Percentiles rank a stretch among this genome's conserved stretches.
phyloP scores from a whole-genome alignment of 2,113 vertebrate genomes.

The Lepus timidus region DNA sequence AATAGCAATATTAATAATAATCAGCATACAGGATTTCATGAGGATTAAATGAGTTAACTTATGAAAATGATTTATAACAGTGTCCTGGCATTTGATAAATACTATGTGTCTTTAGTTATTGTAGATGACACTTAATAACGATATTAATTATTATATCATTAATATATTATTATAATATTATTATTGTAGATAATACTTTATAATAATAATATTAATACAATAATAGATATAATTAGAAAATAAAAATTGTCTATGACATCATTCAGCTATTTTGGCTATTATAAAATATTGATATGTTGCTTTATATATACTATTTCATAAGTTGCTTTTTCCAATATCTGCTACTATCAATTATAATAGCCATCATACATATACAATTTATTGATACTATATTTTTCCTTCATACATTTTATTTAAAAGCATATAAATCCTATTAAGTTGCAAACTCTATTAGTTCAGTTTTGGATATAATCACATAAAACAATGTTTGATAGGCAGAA shows the following conservation, averaged over 20 bases:
- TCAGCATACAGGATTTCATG: not conserved
- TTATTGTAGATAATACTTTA: not conserved
- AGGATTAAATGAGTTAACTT: slow-evolving; percentile 35
- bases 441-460: not conserved
- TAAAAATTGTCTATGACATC: not conserved
- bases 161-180: no score
- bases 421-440: not conserved
- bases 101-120: not conserved
- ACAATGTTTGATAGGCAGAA: not conserved
- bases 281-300: not conserved
- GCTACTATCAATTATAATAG: not conserved
- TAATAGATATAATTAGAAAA: slow-evolving; percentile 3
- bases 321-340: not conserved
- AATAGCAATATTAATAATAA: not conserved
- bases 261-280: not conserved
- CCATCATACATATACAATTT: not conserved
- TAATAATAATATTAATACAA: not conserved
- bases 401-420: not conserved
- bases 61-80: not conserved
- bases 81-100: not conserved
- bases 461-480: not conserved
- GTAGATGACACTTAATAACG: not conserved
- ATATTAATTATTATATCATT: no score
- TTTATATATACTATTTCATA: not conserved
- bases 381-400: not conserved